Evolutionary conservation across 92 coral and sea anemone species (phyloP).

Genomic region (Epizoanthus fatuus): DNA sequence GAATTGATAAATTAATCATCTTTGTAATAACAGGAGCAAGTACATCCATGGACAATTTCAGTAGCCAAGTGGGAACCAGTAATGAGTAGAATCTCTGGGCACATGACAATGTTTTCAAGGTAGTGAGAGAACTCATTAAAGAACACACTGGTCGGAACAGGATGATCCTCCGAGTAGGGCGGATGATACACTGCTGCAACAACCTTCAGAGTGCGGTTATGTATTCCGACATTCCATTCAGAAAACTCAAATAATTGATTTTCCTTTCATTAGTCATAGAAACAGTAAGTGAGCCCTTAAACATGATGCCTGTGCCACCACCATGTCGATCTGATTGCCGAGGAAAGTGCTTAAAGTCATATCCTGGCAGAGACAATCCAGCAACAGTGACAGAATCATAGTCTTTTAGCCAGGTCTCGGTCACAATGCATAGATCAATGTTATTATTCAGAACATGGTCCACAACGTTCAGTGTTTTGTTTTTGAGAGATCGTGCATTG

Average conservation of each 20-base stretch:
- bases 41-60: too few relatives aligned
- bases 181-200: background rate
- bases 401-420: slow-evolving; percentile 43
- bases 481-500: too few relatives aligned
- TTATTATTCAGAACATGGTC: too few relatives aligned
- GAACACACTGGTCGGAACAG: too few relatives aligned
- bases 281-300: background rate
- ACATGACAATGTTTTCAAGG: background rate
- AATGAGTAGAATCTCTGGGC: slow-evolving; percentile 4
- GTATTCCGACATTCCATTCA: slow-evolving; percentile 18
- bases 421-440: slow-evolving; percentile 26
- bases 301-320: slow-evolving; percentile 18
- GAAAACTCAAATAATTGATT: slow-evolving; percentile 31
- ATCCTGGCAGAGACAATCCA: slow-evolving; percentile 4
- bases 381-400: slow-evolving; percentile 31
- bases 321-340: slow-evolving; percentile 3
- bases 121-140: too few relatives aligned
- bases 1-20: too few relatives aligned
- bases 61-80: background rate
- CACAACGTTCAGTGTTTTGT: too few relatives aligned
- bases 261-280: slow-evolving; percentile 4
- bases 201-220: background rate
- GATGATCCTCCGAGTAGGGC: too few relatives aligned
- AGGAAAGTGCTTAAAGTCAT: slow-evolving; percentile 16
- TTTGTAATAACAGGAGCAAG: too few relatives aligned